Evolutionary conservation across 2,888 invertebrate species (phyloP).

Genomic region (Molorchus minor): DNA sequence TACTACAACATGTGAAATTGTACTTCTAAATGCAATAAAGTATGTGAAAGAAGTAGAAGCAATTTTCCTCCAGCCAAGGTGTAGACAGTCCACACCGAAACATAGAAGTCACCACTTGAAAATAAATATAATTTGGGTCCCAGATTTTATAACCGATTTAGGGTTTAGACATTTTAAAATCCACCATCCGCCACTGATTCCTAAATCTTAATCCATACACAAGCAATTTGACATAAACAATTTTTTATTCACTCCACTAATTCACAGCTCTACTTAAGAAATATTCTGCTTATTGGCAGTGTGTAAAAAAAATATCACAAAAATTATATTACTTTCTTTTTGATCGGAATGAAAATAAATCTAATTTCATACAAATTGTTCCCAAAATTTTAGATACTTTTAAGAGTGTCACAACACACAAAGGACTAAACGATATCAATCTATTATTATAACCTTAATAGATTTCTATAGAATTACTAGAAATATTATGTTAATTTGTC

Average conservation of each 20-base stretch:
- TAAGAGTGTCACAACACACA: not conserved
- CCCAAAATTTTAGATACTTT: constrained; percentile 16
- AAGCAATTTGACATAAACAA: constrained; percentile 14
- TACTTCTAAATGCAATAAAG: no score
- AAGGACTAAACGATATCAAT: not conserved
- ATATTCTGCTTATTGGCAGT: constrained; percentile 37
- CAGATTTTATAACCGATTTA: no score
- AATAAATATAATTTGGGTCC: no score
- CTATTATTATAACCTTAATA: not conserved
- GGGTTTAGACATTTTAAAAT: no score
- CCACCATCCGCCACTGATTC: no score
- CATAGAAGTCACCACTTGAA: no score
- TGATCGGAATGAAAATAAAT: constrained; percentile 10
- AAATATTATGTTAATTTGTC: constrained; percentile 10
- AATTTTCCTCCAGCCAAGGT: no score
- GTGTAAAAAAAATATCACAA: constrained; percentile 30
- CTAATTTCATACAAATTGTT: constrained; percentile 10
- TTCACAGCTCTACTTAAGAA: constrained; percentile 35
- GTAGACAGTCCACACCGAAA: no score
- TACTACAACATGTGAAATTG: no score
- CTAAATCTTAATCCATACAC: no score
- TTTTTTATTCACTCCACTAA: constrained; percentile 35
- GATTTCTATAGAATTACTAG: not conserved
- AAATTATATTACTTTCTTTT: constrained; percentile 17
- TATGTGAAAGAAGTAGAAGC: no score